Evolutionary conservation across 1,140 invertebrate species (phyloP).

Genomic region (Olivierus martensii): DNA sequence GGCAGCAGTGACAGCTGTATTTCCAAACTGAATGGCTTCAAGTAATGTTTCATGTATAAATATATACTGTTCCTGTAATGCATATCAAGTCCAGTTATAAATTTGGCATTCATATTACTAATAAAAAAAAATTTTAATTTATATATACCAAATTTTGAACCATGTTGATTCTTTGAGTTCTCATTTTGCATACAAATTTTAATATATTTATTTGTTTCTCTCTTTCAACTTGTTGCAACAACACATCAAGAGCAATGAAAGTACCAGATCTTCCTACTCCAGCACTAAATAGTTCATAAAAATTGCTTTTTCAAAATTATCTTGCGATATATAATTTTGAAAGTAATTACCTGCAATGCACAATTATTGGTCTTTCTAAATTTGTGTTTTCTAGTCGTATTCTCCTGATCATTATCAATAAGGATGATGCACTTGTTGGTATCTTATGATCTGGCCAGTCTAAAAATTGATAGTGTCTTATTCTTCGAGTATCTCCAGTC

Average conservation of each 20-base stretch:
- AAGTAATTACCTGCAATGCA: constrained; percentile 20
- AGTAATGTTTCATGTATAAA: constrained; percentile 37
- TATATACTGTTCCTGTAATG: constrained; percentile 36
- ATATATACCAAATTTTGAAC: constrained; percentile 40
- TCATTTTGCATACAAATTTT: constrained; percentile 28
- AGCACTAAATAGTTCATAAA: constrained; percentile 22
- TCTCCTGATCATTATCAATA: constrained; percentile 10
- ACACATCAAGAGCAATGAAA: constrained; percentile 31
- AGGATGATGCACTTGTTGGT: constrained; percentile 5
- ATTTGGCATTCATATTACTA: background rate
- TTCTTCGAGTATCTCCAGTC: constrained; percentile 10
- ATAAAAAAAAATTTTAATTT: constrained; percentile 1
- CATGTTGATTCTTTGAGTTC: constrained; percentile 30
- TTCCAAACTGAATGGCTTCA: constrained; percentile 34
- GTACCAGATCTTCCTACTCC: constrained; percentile 33
- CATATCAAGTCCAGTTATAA: background rate
- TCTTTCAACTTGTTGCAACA: constrained; percentile 26
- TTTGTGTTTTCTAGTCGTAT: constrained; percentile 6
- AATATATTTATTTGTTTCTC: constrained; percentile 29
- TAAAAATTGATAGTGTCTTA: constrained; percentile 19
- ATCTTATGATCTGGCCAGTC: constrained; percentile 18
- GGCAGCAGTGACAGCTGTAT: constrained; percentile 25
- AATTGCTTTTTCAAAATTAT: background rate
- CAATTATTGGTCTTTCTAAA: constrained; percentile 15
- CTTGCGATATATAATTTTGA: background rate